These are phyloP conservation scores for Sesamia nonagrioides DNA, from an alignment of 1,140 invertebrate species.

Conservation along the genomic window DNA sequence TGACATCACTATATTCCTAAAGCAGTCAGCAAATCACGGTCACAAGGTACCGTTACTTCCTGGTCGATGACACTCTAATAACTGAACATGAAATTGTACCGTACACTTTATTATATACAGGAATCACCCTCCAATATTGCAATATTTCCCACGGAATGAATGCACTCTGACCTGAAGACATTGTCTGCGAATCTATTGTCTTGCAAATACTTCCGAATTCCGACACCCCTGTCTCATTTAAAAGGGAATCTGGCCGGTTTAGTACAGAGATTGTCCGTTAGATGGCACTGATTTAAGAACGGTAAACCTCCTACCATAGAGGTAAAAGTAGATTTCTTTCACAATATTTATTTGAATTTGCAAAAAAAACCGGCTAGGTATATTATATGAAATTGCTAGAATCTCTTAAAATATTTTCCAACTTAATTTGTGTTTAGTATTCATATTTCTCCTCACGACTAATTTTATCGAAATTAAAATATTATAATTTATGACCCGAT, in stretches of 20 bases:
- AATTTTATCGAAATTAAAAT: too few relatives aligned
- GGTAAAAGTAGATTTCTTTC: background rate
- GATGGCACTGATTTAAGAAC: conserved; percentile 66
- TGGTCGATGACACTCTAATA: conserved; percentile 69
- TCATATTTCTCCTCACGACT: too few relatives aligned
- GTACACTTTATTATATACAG: conserved; percentile 74
- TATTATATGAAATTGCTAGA: too few relatives aligned
- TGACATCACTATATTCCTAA: background rate
- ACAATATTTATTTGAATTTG: too few relatives aligned
- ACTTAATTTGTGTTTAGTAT: too few relatives aligned
- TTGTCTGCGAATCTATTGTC: conserved; percentile 77
- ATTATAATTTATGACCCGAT: too few relatives aligned
- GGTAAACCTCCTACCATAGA: background rate
- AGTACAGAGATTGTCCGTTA: conserved; percentile 60
- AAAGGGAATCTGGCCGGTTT: conserved; percentile 53
- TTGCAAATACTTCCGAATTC: conserved; percentile 61
- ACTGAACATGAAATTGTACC: conserved; percentile 72
- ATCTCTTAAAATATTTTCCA: too few relatives aligned
- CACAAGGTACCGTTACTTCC: conserved; percentile 73
- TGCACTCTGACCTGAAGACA: conserved; percentile 74
- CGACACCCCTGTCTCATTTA: conserved; percentile 45
- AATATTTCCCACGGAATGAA: conserved; percentile 68
- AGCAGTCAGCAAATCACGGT: conserved; percentile 9
- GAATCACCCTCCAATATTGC: conserved; percentile 69
- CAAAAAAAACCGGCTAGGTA: too few relatives aligned